Conservation (phyloP, 2,888 invertebrate genomes). For the Noctua fimbriata region DNA sequence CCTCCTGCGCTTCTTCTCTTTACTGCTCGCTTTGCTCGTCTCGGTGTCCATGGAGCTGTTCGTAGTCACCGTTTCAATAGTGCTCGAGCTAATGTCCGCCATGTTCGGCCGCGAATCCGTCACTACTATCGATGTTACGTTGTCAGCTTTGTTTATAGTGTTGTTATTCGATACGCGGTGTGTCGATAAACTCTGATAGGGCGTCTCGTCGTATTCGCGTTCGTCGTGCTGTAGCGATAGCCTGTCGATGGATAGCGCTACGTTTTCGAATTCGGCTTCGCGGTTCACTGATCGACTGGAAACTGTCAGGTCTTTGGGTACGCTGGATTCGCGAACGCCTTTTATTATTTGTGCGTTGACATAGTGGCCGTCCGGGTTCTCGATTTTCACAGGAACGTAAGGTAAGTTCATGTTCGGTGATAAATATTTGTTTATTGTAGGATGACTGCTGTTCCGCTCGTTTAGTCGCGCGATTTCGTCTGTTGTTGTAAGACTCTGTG, state of each 20-base stretch:
- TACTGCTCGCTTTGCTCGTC: constrained; percentile 79
- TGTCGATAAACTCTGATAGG: constrained; percentile 86
- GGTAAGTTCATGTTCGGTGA: constrained; percentile 65
- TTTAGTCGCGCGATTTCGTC: constrained; percentile 90
- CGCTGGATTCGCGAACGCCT: constrained; percentile 83
- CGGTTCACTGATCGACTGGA: constrained; percentile 77
- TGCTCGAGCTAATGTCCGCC: constrained; percentile 67
- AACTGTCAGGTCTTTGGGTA: constrained; percentile 79
- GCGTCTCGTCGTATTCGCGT: constrained; percentile 84
- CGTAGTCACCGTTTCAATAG: constrained; percentile 74
- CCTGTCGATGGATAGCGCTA: constrained; percentile 78
- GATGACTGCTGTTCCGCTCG: constrained; percentile 84
- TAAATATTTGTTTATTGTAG: constrained; percentile 76
- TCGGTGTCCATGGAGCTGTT: constrained; percentile 80
- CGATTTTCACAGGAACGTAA: constrained; percentile 72
- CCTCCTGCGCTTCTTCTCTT: constrained; percentile 91
- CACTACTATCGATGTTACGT: constrained; percentile 85
- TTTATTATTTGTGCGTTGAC: constrained; percentile 88
- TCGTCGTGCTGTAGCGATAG: constrained; percentile 82
- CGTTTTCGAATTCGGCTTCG: constrained; percentile 78
- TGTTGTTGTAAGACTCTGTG: constrained; percentile 93
- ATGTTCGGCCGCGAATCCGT: constrained; percentile 67
- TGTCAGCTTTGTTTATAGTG: constrained; percentile 80
- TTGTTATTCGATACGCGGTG: constrained; percentile 83
- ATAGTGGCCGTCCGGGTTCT: constrained; percentile 81